phyloP scores from a whole-genome alignment of 2,113 vertebrate genomes.

The Phalacrocorax carbo region DNA sequence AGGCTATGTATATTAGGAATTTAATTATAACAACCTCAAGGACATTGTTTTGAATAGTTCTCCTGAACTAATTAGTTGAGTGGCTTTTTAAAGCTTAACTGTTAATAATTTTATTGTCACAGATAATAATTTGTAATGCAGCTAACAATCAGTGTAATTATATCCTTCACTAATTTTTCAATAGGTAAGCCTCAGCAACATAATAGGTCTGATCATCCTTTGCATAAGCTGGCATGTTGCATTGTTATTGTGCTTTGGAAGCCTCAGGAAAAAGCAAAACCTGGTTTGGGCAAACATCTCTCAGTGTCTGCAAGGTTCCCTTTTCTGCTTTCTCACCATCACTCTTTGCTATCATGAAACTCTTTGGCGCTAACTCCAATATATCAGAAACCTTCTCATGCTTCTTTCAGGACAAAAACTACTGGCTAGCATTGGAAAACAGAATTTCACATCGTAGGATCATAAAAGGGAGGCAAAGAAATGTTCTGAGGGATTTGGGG shows the following conservation, averaged over 20 bases:
- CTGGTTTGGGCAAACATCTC: background rate
- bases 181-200: constrained; percentile 12
- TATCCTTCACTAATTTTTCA: constrained; percentile 53
- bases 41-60: constrained; percentile 61
- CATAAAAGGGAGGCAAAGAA: background rate
- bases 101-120: constrained; percentile 45
- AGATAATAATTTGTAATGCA: constrained; percentile 26
- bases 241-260: background rate
- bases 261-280: background rate
- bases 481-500: background rate
- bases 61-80: constrained; percentile 54
- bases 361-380: background rate
- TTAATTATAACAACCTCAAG: background rate
- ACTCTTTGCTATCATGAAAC: background rate
- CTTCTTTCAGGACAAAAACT: background rate
- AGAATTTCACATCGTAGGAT: background rate
- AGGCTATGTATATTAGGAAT: background rate
- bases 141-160: constrained; percentile 62
- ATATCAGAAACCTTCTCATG: background rate
- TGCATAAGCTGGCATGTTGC: background rate
- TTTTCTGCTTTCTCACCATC: background rate
- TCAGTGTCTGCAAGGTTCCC: background rate
- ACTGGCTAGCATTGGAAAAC: background rate
- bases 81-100: constrained; percentile 52
- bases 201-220: constrained; percentile 11